These are phyloP conservation scores for Dendropsophus ebraccatus DNA, from an alignment of 2,113 vertebrate species.

Conservation along the genomic window DNA sequence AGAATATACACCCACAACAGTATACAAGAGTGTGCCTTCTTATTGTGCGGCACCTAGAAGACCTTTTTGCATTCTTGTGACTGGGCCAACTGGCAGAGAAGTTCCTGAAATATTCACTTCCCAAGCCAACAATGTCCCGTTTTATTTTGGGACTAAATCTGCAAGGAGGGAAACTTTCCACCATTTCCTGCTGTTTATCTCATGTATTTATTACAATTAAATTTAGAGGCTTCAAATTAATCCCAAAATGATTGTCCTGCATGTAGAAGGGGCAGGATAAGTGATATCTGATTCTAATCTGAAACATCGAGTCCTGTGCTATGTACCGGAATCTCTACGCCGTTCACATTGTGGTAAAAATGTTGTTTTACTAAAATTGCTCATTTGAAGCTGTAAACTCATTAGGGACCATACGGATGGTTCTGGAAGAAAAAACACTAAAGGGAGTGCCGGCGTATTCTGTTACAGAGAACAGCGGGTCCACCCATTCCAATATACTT, in stretches of 20 bases:
- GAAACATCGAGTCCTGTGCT: constrained; percentile 14
- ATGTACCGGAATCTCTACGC: neutral
- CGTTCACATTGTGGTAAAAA: neutral
- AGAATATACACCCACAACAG: neutral
- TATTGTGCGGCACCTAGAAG: neutral
- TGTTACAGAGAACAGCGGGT: too few species aligned
- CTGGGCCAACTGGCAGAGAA: neutral
- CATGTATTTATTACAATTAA: constrained; percentile 25
- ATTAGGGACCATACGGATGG: neutral
- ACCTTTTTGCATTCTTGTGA: neutral
- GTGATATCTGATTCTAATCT: neutral
- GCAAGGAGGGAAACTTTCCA: constrained; percentile 11
- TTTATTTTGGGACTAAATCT: neutral
- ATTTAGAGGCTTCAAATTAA: neutral
- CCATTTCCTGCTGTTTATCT: constrained; percentile 4
- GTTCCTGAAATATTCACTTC: neutral
- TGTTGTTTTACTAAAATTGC: neutral
- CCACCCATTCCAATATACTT: too few species aligned
- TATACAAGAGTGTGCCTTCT: neutral
- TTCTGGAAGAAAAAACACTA: neutral
- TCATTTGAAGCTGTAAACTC: neutral
- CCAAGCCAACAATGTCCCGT: neutral
- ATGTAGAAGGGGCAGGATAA: neutral
- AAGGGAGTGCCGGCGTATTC: neutral
- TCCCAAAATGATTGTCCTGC: neutral